Conservation (phyloP, 2,888 invertebrate species). For the Apamea monoglypha region DNA sequence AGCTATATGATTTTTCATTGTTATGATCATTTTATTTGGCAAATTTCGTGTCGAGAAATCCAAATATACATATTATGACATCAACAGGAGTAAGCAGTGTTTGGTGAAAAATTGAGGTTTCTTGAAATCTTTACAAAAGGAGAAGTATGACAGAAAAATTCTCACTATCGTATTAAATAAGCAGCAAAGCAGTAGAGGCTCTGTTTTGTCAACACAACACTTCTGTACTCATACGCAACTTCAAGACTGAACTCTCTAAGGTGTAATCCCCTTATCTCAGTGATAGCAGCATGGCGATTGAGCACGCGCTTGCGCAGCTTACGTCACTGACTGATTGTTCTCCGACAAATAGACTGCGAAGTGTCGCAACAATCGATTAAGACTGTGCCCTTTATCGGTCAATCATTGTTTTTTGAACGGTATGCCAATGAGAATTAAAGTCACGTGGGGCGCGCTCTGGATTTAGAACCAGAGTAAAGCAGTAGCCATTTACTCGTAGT, state of each 20-base stretch:
- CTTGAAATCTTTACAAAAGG: not conserved
- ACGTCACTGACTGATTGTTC: slow-evolving; percentile 75
- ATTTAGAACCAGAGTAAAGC: too few species aligned
- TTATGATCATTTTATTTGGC: not conserved
- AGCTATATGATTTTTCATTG: not conserved
- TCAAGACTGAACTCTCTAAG: slow-evolving; percentile 31
- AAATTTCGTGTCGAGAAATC: not conserved
- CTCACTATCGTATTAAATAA: not conserved
- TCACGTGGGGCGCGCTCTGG: too few species aligned
- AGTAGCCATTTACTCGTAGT: too few species aligned
- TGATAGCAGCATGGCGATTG: slow-evolving; percentile 63
- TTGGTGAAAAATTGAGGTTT: not conserved
- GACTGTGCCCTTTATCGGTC: slow-evolving; percentile 52
- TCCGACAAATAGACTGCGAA: slow-evolving; percentile 76
- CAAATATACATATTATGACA: not conserved
- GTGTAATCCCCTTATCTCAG: slow-evolving; percentile 50
- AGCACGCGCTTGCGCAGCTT: slow-evolving; percentile 74
- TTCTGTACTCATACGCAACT: slow-evolving; percentile 9
- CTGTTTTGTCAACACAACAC: slow-evolving; percentile 36
- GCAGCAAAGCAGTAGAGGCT: not conserved
- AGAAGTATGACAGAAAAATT: too few species aligned
- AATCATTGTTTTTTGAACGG: too few species aligned
- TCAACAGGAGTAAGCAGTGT: not conserved
- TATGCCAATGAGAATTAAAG: too few species aligned
- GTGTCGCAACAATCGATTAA: slow-evolving; percentile 71